Evolutionary conservation across 2,888 invertebrate genomes (phyloP).

Genomic region (Crepidodera aurea): DNA sequence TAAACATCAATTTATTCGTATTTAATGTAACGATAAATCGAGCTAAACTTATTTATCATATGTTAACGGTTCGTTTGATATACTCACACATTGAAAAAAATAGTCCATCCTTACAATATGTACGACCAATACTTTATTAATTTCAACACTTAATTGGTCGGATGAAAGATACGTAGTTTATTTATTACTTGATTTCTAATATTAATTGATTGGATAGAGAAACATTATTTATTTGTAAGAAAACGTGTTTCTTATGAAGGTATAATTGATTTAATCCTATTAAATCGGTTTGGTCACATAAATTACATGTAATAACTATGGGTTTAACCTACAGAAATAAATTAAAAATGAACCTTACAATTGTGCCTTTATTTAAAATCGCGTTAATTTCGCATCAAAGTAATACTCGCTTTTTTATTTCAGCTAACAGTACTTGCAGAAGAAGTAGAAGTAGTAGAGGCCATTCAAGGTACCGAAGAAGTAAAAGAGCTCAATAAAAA

Average conservation of each 20-base stretch:
- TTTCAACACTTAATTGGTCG: neutral
- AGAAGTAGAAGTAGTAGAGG: conserved; percentile 73
- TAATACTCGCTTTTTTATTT: conserved; percentile 44
- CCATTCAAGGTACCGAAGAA: conserved; percentile 65
- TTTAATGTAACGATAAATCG: neutral
- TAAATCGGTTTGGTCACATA: neutral
- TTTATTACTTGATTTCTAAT: neutral
- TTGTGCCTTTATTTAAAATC: too few relatives aligned
- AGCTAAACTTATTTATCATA: neutral
- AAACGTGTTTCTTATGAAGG: neutral
- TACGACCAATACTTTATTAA: neutral
- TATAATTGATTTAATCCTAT: neutral
- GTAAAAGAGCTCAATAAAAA: conserved; percentile 66
- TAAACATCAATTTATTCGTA: too few relatives aligned
- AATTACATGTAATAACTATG: neutral
- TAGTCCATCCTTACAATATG: neutral
- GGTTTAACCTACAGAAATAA: too few relatives aligned
- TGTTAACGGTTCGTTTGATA: neutral
- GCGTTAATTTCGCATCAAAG: too few relatives aligned
- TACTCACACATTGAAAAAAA: neutral
- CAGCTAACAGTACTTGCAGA: conserved; percentile 59
- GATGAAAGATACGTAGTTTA: neutral
- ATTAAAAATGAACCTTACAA: too few relatives aligned
- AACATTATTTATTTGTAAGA: neutral
- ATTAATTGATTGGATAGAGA: neutral